Evolutionary conservation across 2,888 invertebrate species (phyloP), one percentile per base, ranked within the genome.

Genomic region (Orgyia antiqua): DNA sequence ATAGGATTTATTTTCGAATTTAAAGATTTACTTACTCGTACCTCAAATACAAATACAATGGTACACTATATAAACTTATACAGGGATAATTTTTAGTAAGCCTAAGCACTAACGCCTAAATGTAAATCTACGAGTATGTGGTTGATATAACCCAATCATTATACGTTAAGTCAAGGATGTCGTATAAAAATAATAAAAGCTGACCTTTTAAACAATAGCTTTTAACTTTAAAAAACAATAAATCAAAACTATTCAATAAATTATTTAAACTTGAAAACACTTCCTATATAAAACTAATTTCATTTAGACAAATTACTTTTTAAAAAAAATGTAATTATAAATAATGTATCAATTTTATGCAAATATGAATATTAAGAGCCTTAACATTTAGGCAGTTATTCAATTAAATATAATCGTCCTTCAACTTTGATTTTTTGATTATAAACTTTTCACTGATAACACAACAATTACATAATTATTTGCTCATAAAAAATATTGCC

Each of bases 381-480:
- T 42, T 45, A 35, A 35, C 55, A 48, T 51, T 51, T 39, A 29
- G 24, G 24, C 29, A 8, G 15, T 31, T 23, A 31, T 42, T 18
- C 30, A 26, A 39, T 43, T n/a, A 31, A 45, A 33, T 31, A 28
- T 7, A 9, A 33, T 34, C 19, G 31, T 26, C 41, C 54, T 50
- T 44, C 30, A 41, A 41, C 17, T 31, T 13, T 21, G 17, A 18
- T 21, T 29, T 27, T 24, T 9, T 11, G 21, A 20, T 31, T 26
- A 15, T 8, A 17, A 9, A 3, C n/a, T 35, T 21, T 23, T n/a
- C 10, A 13, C 9, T 21, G 9, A 10, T 9, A 10, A 10, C n/a
- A n/a, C n/a, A n/a, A n/a, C n/a, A n/a, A n/a, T n/a, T n/a, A n/a
- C n/a, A n/a, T n/a, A n/a, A n/a, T n/a, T n/a, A n/a, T n/a, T n/a